Percentiles rank a stretch among this genome's conserved stretches.
Evolutionary conservation across 2,888 invertebrate species (phyloP).

Genomic region (Caenorhabditis sinica): DNA sequence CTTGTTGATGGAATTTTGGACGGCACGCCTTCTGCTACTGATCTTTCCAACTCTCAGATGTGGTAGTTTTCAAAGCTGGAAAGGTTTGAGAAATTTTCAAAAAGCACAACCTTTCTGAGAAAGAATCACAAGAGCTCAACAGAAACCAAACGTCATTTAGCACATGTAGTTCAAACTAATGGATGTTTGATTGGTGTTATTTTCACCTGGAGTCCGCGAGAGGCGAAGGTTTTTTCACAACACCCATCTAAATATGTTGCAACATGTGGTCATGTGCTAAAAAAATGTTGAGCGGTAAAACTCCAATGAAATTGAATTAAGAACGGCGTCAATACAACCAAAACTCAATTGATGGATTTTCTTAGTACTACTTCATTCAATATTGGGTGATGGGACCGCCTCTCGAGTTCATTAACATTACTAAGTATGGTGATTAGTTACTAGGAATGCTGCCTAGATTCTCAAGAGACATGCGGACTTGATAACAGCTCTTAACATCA

Average conservation of each 20-base stretch:
- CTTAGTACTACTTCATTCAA: background rate
- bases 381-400: too few relatives aligned
- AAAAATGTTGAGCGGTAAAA: background rate
- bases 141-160: constrained; percentile 35
- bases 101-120: constrained; percentile 23
- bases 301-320: background rate
- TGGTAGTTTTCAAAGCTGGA: background rate
- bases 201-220: constrained; percentile 18
- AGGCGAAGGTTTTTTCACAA: background rate
- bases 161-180: constrained; percentile 13
- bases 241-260: constrained; percentile 14
- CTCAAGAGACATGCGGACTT: background rate
- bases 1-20: background rate
- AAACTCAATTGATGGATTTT: background rate
- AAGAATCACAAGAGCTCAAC: constrained; percentile 5
- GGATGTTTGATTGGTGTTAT: constrained; percentile 3
- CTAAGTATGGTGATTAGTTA: background rate
- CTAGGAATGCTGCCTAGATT: background rate
- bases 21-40: constrained; percentile 3
- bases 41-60: constrained; percentile 17
- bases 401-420: background rate
- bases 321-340: background rate
- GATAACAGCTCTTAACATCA: background rate
- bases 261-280: constrained; percentile 4
- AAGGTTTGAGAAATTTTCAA: background rate